A percentile compares a stretch with the other conserved stretches of the same genome.
Conservation (phyloP, 1,140 invertebrate species). For the Heliconius eleuchia region DNA sequence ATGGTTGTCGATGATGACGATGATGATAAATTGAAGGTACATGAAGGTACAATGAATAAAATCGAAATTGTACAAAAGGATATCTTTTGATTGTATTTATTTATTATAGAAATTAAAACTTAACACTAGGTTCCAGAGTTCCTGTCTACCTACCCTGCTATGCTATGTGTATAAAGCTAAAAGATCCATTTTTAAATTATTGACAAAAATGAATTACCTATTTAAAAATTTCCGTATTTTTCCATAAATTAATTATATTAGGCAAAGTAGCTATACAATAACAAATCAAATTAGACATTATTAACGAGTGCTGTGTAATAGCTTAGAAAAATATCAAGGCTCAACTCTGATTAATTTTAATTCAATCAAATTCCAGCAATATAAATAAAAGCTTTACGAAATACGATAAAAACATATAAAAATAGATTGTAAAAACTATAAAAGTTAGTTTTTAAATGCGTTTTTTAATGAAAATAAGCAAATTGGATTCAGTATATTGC, state of each 20-base stretch:
- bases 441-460: constrained; percentile 17
- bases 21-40: too few species aligned
- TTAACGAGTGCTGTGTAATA: not conserved
- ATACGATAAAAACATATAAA: constrained; percentile 13
- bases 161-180: too few species aligned
- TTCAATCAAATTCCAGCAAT: not conserved
- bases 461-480: constrained; percentile 23
- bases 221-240: not conserved
- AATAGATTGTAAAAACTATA: constrained; percentile 10
- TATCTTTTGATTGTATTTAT: too few species aligned
- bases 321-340: not conserved
- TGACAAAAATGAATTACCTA: not conserved
- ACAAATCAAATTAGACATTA: not conserved
- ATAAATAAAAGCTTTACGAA: constrained; percentile 6
- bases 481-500: constrained; percentile 32
- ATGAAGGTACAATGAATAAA: too few species aligned
- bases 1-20: too few species aligned
- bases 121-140: too few species aligned
- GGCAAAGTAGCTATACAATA: not conserved
- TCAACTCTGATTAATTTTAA: not conserved
- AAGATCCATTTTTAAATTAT: too few species aligned
- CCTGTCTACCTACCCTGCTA: too few species aligned
- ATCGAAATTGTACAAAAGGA: too few species aligned
- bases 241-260: not conserved
- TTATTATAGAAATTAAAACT: too few species aligned